These are phyloP conservation scores for Echinarachnius parma DNA, from an alignment of 53 echinoderm and acorn worm genomes.

Conservation along the genomic window DNA sequence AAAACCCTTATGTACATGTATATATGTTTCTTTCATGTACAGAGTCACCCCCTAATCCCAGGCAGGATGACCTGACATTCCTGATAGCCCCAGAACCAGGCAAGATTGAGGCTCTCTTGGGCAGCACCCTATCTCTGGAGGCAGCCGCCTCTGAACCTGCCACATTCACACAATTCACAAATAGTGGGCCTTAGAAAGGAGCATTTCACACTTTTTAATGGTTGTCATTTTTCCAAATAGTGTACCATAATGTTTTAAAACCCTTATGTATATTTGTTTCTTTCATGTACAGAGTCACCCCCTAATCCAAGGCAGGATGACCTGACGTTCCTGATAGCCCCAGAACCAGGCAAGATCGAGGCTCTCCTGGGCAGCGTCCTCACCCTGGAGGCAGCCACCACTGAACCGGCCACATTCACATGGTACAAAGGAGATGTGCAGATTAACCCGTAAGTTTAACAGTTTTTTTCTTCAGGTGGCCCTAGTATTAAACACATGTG, in stretches of 20 bases:
- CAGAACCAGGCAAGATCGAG: conserved; percentile 46
- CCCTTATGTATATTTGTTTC: no score
- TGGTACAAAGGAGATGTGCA: conserved; percentile 87
- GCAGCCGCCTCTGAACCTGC: conserved; percentile 78
- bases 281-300: conserved; percentile 38
- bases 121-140: conserved; percentile 71
- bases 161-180: conserved; percentile 75
- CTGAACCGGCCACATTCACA: conserved; percentile 67
- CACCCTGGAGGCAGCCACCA: conserved; percentile 81
- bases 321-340: conserved; percentile 31
- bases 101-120: conserved; percentile 55
- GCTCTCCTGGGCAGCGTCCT: conserved; percentile 57
- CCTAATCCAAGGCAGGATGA: conserved; percentile 24
- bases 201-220: no score
- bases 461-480: no score
- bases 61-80: conserved; percentile 32
- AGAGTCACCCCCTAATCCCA: conserved; percentile 30
- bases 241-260: no score
- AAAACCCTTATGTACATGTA: no score
- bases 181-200: no score
- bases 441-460: conserved; percentile 64
- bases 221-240: no score
- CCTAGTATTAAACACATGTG: conserved; percentile 10
- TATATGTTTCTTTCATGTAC: no score
- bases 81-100: conserved; percentile 29